Base-by-base conservation (phyloP, 2,888 invertebrate genomes). In the Allygus modestus region DNA sequence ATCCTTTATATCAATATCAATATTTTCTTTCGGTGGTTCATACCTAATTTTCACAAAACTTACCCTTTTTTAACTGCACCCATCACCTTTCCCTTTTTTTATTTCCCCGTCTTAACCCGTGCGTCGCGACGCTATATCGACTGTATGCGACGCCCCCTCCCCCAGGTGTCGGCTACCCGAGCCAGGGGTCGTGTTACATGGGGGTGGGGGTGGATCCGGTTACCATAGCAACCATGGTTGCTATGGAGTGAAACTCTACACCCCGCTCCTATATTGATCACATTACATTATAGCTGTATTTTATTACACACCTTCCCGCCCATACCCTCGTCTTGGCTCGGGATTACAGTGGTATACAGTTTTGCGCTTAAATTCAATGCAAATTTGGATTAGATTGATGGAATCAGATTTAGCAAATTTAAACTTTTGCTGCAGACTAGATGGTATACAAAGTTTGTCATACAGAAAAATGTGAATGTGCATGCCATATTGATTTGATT, bases 181-280 rank as follows among this genome's bases (percentile, higher is more conserved):
- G 20, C 23, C 58, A 4, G 9, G 77, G 23, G 26, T 77, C 77
- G 1, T 26, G 77, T 77, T 77, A 51, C 77, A 17, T 4, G 26
- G 33, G 46, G 12, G 33, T n/a, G 65, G 46, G 65, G 46, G 82
- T 58, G 46, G 17, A 33, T 58, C 28, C 58, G 28, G 82, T 82
- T 82, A 26, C 71, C 82, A 82, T 82, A 33, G 28, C 82, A 46
- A 69, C 69, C 69, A 69, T 23, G 82, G 82, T 82, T 82, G 82
- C 82, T 71, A 82, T 71, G 77, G 43, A 75, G 11, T 43, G 75
- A 11, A 46, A 77, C 54, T n/a, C 26, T 43, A 77, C 77, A 77
- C 77, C 77, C 37, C 46, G 23, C 51, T 37, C 12, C 73, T 26
- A 51, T 77, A 77, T 77, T 77, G 77, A 77, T 77, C 77, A 77